Evolutionary conservation across 2,797 vertebrate genomes (phyloP), one percentile per base, ranked within the genome.

Genomic region (Eupleurogrammus muticus): DNA sequence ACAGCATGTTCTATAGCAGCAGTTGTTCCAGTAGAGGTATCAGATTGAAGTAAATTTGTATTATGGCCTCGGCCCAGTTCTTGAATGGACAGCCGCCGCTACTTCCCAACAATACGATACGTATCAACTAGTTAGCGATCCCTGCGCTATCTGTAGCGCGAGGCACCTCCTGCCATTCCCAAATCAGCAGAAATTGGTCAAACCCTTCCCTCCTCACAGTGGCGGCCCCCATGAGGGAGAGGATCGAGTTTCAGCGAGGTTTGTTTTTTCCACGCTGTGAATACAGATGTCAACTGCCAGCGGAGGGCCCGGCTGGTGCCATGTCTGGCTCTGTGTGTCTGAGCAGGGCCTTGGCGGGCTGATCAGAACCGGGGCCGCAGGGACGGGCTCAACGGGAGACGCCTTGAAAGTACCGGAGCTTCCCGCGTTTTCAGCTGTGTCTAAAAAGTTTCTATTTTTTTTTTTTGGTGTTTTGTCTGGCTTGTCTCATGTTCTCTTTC

Each of bases 261-360:
- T 84, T 75, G 72, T 40, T 78, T 83, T 89, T 87, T 87, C 79
- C 80, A 67, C 73, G 79, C 74, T 69, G 79, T 86, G 85, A 86
- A 90, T 89, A 82, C 89, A 90, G 84, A 91, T 85, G 87, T 91
- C 78, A 80, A n/a, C 82, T 84, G 87, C 83, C 80, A 86, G 82
- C 20, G 8, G 75, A 85, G 79, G 76, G 82, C 71, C 82, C 75
- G 67, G 52, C 62, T 81, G 82, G 70, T 76, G 85, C 89, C 81
- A 55, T 56, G 84, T 85, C 86, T 86, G 80, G 82, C 74, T 82
- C 77, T 82, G 84, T 82, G 79, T 85, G 88, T 89, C 85, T 88
- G 88, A 87, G 75, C 83, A 73, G 68, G 64, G 85, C 73, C 80
- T 83, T 80, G 90, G 82, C 84, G 85, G 84, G 55, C 66, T 86